Conservation (phyloP, 2,113 vertebrate genomes). For the Zingel zingel region DNA sequence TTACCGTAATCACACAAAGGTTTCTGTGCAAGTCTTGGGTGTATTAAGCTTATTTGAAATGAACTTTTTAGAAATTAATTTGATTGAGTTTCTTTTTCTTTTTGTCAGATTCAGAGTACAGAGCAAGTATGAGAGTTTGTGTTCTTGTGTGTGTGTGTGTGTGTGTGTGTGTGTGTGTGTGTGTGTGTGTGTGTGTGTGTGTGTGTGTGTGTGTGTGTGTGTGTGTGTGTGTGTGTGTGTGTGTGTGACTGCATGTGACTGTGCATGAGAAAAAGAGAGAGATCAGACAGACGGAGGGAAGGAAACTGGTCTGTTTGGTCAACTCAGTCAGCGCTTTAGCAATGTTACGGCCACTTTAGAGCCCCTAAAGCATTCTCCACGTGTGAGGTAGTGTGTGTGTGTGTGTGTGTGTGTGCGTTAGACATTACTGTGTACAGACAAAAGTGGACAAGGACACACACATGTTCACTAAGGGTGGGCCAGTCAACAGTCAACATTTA, state of each 20-base stretch:
- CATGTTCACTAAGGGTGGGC: slow-evolving; percentile 46
- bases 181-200: not conserved
- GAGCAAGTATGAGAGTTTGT: not conserved
- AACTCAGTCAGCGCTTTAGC: slow-evolving; percentile 72
- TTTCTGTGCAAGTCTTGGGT: not conserved
- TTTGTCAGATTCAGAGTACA: not conserved
- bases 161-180: slow-evolving; percentile 38
- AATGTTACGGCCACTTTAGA: slow-evolving; percentile 78
- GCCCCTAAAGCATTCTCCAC: slow-evolving; percentile 65
- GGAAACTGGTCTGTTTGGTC: slow-evolving; percentile 73
- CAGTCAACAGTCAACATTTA: slow-evolving; percentile 76
- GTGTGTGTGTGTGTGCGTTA: slow-evolving; percentile 41
- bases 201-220: slow-evolving; percentile 46
- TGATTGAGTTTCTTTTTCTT: slow-evolving; percentile 3
- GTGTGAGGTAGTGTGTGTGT: slow-evolving; percentile 51
- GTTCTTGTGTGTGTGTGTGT: not conserved
- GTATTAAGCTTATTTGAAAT: slow-evolving; percentile 4
- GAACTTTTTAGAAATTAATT: not conserved
- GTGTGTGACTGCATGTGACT: slow-evolving; percentile 35
- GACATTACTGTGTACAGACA: slow-evolving; percentile 26
- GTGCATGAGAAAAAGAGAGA: slow-evolving; percentile 41
- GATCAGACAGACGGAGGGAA: slow-evolving; percentile 50
- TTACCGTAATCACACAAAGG: not conserved
- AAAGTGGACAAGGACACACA: slow-evolving; percentile 35
- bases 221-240: not conserved